Evolutionary conservation across 2,888 invertebrate species (phyloP).

Genomic region (Bellardia bayeri): DNA sequence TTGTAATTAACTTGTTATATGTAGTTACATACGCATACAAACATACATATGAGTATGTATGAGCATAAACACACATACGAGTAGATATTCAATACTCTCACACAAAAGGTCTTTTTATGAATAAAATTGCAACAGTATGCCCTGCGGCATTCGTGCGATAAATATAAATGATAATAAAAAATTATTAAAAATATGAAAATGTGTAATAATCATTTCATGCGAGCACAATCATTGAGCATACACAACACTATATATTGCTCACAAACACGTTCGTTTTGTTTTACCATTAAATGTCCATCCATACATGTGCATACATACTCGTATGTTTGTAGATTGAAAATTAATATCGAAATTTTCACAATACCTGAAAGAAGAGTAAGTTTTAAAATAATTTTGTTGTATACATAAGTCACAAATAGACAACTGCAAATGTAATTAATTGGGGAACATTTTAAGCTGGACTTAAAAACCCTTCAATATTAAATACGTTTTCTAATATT

Average conservation of each 20-base stretch:
- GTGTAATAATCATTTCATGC: slow-evolving; percentile 46
- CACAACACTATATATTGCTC: background rate
- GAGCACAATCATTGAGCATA: background rate
- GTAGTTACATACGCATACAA: slow-evolving; percentile 8
- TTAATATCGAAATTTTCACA: background rate
- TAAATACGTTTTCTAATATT: background rate
- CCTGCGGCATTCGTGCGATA: slow-evolving; percentile 62
- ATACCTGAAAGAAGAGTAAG: background rate
- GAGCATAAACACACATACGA: background rate
- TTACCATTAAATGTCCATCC: background rate
- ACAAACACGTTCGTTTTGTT: background rate
- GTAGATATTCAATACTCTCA: background rate
- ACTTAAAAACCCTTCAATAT: background rate
- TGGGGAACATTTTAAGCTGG: background rate
- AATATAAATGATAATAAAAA: slow-evolving; percentile 70
- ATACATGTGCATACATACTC: background rate
- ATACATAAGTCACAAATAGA: background rate
- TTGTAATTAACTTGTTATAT: slow-evolving; percentile 70
- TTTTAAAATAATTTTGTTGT: background rate
- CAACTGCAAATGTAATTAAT: background rate
- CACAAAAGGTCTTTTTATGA: slow-evolving; percentile 47
- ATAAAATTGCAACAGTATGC: slow-evolving; percentile 65
- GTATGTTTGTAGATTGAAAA: background rate
- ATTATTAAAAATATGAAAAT: slow-evolving; percentile 64
- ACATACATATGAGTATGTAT: background rate